Evolutionary conservation across 2,888 invertebrate genomes (phyloP), one percentile per base, ranked within the genome.

Genomic region (Xylota segnis): DNA sequence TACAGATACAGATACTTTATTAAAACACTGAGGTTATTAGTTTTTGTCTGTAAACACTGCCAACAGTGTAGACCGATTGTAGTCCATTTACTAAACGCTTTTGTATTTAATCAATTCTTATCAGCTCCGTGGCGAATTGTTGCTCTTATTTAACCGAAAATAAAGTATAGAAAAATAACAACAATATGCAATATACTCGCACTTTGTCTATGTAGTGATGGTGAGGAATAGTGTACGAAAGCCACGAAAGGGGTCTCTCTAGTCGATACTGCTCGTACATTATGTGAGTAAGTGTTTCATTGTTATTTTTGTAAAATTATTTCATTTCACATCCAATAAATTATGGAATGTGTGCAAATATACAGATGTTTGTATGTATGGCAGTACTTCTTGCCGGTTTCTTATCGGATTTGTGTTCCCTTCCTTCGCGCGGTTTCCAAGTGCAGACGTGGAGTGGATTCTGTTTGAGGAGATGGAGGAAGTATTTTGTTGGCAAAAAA

Each of bases 81-180:
- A 81, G 71, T 71, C 66, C 75, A 84, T 75, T 54, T 65, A 10
- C 6, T 23, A 70, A 54, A 54, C 50, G 79, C 74, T 75, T 79
- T 84, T 47, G 29, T 75, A 18, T 74, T 79, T 79, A 75, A 84
- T 84, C 79, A 71, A 45, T 32, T 76, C 81, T 84, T 84, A 84
- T 84, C 84, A 71, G 65, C 23, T 18, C 12, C 43, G 37, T 40
- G 23, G 76, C 52, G 40, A 61, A 54, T 75, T 84, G 70, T 81
- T 84, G 54, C 34, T 56, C 72, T 78, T 50, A 12, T 34, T 70
- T 32, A 45, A 74, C 79, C 71, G 18, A 52, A 83, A 71, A 58
- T 58, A 58, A 50, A 37, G 29, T 61, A 23, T 37, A 14, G 14
- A 47, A 65, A n/a, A 47, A 50, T 23, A 65, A 56, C 47, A 68